Percentiles rank a stretch among this genome's conserved stretches.
Conservation (phyloP, 1,140 invertebrate genomes). For the Penaeus japonicus region DNA sequence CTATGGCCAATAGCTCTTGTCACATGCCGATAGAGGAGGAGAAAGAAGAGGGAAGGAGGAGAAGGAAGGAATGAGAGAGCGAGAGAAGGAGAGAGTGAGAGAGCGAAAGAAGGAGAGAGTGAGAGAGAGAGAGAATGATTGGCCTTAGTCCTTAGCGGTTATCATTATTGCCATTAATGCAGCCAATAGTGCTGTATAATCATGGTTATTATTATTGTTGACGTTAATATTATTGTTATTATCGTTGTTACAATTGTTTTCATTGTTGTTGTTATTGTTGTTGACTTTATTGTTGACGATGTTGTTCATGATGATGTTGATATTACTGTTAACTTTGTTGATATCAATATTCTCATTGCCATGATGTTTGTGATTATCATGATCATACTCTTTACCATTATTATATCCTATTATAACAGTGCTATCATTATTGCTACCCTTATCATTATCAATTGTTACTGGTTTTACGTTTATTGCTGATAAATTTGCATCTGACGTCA, state of each 20-base stretch:
- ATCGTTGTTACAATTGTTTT: slow-evolving; percentile 58
- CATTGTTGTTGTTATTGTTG: not conserved
- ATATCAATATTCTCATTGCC: too few relatives aligned
- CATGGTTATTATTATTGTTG: too few relatives aligned
- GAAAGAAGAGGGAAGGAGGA: not conserved
- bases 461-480: not conserved
- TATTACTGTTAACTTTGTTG: not conserved
- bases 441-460: not conserved
- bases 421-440: not conserved
- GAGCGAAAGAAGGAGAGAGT: not conserved
- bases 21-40: not conserved
- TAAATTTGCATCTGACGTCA: too few relatives aligned
- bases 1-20: too few relatives aligned
- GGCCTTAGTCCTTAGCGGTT: too few relatives aligned
- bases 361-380: too few relatives aligned
- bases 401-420: too few relatives aligned
- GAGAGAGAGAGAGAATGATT: not conserved
- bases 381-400: too few relatives aligned
- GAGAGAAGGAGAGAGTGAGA: not conserved
- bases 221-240: not conserved
- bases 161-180: too few relatives aligned
- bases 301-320: too few relatives aligned
- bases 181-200: too few relatives aligned
- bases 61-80: not conserved
- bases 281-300: too few relatives aligned